Conservation (phyloP, 2,113 vertebrate genomes). For the Arenaria interpres region DNA sequence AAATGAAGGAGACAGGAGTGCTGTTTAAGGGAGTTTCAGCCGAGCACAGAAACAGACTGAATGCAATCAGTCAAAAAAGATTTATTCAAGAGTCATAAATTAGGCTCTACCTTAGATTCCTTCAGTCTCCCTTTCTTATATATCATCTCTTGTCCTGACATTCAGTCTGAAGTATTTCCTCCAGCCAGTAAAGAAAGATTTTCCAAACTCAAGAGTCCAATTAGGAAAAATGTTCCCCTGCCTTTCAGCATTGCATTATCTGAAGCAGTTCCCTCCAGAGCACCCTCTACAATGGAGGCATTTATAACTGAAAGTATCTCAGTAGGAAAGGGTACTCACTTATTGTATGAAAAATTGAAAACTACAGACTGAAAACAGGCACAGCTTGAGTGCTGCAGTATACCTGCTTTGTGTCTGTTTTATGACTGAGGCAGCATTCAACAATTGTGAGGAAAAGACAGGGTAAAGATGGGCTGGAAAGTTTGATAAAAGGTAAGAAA, state of each 20-base stretch:
- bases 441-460: constrained; percentile 23
- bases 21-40: constrained; percentile 49
- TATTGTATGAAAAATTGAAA: constrained; percentile 74
- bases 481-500: constrained; percentile 2
- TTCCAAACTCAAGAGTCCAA: constrained; percentile 81
- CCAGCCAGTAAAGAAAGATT: constrained; percentile 67
- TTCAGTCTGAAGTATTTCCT: constrained; percentile 77
- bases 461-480: constrained; percentile 30
- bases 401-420: constrained; percentile 72
- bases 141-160: constrained; percentile 71
- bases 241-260: constrained; percentile 71
- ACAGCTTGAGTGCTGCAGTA: constrained; percentile 64
- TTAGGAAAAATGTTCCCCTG: constrained; percentile 76
- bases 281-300: constrained; percentile 72
- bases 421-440: constrained; percentile 57
- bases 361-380: constrained; percentile 72
- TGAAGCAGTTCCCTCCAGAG: constrained; percentile 67
- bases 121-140: constrained; percentile 67
- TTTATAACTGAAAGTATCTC: constrained; percentile 72
- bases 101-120: constrained; percentile 63
- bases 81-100: constrained; percentile 67
- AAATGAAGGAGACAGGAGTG: constrained; percentile 36
- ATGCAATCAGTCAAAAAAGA: constrained; percentile 51
- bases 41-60: constrained; percentile 47
- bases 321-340: constrained; percentile 64